Evolutionary conservation across 2,888 invertebrate species (phyloP).

Genomic region (Stenolophus ochropezus): DNA sequence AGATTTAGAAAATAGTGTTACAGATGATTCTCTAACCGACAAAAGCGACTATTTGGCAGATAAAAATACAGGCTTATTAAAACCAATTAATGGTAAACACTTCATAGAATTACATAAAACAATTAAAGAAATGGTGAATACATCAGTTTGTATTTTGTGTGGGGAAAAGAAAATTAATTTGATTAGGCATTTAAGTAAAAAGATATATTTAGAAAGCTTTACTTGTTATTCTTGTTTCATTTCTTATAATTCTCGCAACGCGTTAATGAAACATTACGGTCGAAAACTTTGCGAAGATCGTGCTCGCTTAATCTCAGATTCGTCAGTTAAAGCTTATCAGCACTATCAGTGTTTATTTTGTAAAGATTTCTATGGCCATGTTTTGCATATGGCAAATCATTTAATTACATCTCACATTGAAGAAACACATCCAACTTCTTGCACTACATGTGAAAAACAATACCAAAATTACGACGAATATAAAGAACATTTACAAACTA

Average conservation of each 20-base stretch:
- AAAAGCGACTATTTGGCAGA: background rate
- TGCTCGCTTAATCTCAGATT: constrained; percentile 68
- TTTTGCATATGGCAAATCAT: constrained; percentile 70
- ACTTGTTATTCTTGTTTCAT: constrained; percentile 80
- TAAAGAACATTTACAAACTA: constrained; percentile 69
- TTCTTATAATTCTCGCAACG: too few relatives aligned
- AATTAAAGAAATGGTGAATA: constrained; percentile 63
- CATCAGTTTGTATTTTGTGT: constrained; percentile 70
- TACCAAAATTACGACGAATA: constrained; percentile 69
- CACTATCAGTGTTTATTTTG: constrained; percentile 70
- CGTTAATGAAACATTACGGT: constrained; percentile 68
- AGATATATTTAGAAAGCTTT: constrained; percentile 71
- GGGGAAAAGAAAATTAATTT: constrained; percentile 68
- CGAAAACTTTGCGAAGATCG: constrained; percentile 67
- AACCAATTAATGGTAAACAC: constrained; percentile 65
- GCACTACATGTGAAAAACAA: constrained; percentile 66
- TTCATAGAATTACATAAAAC: constrained; percentile 25
- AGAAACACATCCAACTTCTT: constrained; percentile 62
- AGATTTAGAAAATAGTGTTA: background rate
- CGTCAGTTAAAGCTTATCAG: constrained; percentile 67
- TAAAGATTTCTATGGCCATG: constrained; percentile 69
- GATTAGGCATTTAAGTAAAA: constrained; percentile 67
- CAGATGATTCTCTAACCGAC: background rate
- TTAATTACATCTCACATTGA: constrained; percentile 69
- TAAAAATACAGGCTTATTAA: background rate